Conservation (phyloP, 1,140 invertebrate species). For the Zaprionus kolodkinae region DNA sequence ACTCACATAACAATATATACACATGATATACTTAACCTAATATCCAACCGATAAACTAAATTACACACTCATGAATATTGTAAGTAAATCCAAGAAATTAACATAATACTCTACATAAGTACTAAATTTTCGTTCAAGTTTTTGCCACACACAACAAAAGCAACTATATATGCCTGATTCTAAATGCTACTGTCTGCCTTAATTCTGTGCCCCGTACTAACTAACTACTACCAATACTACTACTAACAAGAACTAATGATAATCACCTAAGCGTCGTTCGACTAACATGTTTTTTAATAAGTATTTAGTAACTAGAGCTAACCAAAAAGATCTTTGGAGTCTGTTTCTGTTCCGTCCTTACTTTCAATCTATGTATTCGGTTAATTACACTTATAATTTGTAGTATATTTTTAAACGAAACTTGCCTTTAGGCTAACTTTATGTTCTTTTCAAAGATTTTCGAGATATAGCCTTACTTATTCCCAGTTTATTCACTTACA, state of each 20-base stretch:
- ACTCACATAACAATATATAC: conserved; percentile 46
- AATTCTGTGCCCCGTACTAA: conserved; percentile 45
- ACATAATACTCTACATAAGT: conserved; percentile 23
- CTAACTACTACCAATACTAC: conserved; percentile 67
- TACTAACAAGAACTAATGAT: conserved; percentile 20
- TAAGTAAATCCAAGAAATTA: conserved; percentile 76
- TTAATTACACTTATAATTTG: conserved; percentile 66
- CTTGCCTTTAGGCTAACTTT: conserved; percentile 62
- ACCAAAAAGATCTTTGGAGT: conserved; percentile 68
- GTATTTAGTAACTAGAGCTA: conserved; percentile 48
- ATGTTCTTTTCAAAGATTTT: conserved; percentile 31
- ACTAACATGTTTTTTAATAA: conserved; percentile 63
- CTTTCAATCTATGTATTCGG: conserved; percentile 59
- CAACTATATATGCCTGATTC: conserved; percentile 71
- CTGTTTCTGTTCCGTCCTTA: conserved; percentile 56
- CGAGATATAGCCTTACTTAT: conserved; percentile 39
- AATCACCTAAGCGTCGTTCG: conserved; percentile 60
- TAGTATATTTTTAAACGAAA: conserved; percentile 66
- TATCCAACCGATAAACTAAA: conserved; percentile 12
- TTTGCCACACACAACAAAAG: conserved; percentile 54
- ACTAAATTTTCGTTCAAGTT: conserved; percentile 65
- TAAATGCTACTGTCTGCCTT: conserved; percentile 52
- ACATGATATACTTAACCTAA: conserved; percentile 28
- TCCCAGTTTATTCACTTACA: conserved; percentile 49
- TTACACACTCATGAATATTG: conserved; percentile 75